phyloP scores from a whole-genome alignment of 2,797 vertebrate species.

The Crypturellus tataupa region DNA sequence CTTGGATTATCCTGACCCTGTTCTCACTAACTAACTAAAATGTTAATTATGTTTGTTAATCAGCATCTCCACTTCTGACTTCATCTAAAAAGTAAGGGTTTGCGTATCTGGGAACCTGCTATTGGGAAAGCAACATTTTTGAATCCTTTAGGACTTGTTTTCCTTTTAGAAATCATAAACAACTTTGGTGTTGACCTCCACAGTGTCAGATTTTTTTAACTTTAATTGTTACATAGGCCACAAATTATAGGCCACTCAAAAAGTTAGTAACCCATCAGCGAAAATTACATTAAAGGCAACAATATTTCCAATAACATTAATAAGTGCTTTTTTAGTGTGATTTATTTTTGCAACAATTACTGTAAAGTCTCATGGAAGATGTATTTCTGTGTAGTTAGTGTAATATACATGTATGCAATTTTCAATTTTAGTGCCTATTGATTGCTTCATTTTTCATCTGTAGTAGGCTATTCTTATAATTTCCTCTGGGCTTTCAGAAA shows the following conservation, averaged over 20 bases:
- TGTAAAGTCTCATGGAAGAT: conserved; percentile 51
- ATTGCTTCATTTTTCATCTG: conserved; percentile 72
- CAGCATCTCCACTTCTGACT: neutral
- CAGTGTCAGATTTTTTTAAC: conserved; percentile 33
- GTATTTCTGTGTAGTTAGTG: conserved; percentile 54
- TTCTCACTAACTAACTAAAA: neutral
- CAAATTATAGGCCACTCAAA: neutral
- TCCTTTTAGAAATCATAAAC: conserved; percentile 1
- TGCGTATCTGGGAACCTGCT: conserved; percentile 11
- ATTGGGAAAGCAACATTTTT: conserved; percentile 43
- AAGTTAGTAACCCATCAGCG: conserved; percentile 28
- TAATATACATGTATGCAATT: conserved; percentile 64
- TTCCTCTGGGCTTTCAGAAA: conserved; percentile 62
- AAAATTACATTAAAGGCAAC: conserved; percentile 37
- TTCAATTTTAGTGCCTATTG: conserved; percentile 65
- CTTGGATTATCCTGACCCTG: neutral
- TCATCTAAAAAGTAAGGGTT: neutral
- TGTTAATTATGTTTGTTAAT: conserved; percentile 26
- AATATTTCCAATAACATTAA: conserved; percentile 26
- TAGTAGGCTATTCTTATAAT: conserved; percentile 58
- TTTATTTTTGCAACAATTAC: conserved; percentile 55
- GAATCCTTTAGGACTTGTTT: conserved; percentile 36
- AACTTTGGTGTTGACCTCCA: conserved; percentile 29
- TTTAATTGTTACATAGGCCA: conserved; percentile 10
- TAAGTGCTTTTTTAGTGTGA: conserved; percentile 4